Evolutionary conservation across 2,113 vertebrate genomes (phyloP), one percentile per base, ranked within the genome.

Genomic region (Rhinolophus sinicus): DNA sequence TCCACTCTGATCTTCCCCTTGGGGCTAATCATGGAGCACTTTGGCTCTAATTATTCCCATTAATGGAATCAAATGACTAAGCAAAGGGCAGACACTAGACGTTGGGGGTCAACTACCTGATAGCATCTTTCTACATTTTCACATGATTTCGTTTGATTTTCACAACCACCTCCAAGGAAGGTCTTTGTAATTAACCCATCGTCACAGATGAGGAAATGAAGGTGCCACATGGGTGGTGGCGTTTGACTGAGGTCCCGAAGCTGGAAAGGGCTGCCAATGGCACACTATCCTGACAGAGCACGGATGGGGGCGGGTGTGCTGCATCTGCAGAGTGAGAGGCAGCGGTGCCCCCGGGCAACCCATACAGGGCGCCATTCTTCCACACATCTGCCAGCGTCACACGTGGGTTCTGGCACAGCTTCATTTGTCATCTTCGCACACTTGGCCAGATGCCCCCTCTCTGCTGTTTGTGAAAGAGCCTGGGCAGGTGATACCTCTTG

Each of bases 251-350:
- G 56, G n/a, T 64, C 44, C 33, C 5, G 11, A 72, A 44, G 56
- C 84, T 52, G 28, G 15, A 64, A 44, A 10, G 35, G 28, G 8
- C 58, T n/a, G 60, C 4, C 28, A 5, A 9, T 0, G 6, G 82
- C 58, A 52, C 19, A 24, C 19, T 22, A 21, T 1, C 47, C 58
- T 6, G 0, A n/a, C 54, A 54, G 26, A 22, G 11, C 2, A 0
- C 22, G 7, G 8, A 33, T 0, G 0, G 10, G 70, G 12, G 38
- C 21, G 12, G 70, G n/a, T 26, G 30, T 6, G 4, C 11, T 30
- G 28, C 38, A 16, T 56, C 6, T 18, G 38, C 12, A 78, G 50
- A n/a, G 56, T 18, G 40, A 35, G 4, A 2, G 70, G 35, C 88
- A 44, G 47, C 15, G 56, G 75, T 2, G 73, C 2, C 11, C 44